Percentiles rank a stretch among this genome's conserved stretches.
Conservation (phyloP, 2,888 invertebrate genomes). For the Mantis religiosa region DNA sequence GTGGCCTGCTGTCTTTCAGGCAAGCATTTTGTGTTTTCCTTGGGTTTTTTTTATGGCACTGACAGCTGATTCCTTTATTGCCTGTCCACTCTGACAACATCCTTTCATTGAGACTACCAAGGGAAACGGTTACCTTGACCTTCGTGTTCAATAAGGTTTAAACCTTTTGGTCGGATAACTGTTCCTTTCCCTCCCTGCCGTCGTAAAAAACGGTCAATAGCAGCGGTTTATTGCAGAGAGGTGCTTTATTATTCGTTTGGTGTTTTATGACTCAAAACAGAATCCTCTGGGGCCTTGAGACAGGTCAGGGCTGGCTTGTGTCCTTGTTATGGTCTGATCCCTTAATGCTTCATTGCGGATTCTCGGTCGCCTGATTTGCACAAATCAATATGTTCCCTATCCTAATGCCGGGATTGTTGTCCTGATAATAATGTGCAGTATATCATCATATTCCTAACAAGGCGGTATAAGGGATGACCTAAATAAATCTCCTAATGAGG, state of each 20-base stretch:
- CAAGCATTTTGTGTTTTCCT: background rate
- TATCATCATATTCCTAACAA: background rate
- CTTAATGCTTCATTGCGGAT: background rate
- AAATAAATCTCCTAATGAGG: no score
- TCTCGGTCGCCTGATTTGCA: background rate
- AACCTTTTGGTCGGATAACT: background rate
- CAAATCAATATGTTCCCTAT: background rate
- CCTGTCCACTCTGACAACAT: background rate
- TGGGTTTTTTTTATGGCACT: background rate
- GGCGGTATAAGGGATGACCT: no score
- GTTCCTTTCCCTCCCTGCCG: background rate
- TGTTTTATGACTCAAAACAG: constrained; percentile 4
- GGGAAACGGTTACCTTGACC: background rate
- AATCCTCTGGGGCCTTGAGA: background rate
- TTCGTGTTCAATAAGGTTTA: background rate
- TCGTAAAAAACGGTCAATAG: background rate
- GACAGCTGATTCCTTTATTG: background rate
- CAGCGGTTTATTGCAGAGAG: constrained; percentile 1
- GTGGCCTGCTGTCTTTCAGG: background rate
- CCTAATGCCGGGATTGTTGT: background rate
- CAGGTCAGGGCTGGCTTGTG: background rate
- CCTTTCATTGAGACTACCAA: background rate
- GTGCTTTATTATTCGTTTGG: background rate
- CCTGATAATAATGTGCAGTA: background rate
- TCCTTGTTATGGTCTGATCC: background rate